Evolutionary conservation across 2,113 vertebrate genomes (phyloP), one percentile per base, ranked within the genome.

Genomic region (Phaethon lepturus): DNA sequence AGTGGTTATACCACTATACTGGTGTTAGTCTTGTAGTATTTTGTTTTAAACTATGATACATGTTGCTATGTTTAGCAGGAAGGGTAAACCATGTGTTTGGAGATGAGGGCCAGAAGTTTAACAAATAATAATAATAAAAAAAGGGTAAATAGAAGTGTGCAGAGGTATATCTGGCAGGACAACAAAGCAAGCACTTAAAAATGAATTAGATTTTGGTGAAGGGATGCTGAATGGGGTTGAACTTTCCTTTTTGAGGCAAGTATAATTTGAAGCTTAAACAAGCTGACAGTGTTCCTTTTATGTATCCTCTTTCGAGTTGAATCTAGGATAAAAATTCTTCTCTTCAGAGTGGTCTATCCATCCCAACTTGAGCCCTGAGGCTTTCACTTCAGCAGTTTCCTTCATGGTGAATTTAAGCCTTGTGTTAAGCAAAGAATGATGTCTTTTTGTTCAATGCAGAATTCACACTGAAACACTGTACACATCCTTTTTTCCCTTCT

Each of bases 361-460:
- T 85, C 63, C 78, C 15, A 74, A 47, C 71, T 69, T 76, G 31
- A 88, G 47, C 74, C 84, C 63, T 28, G 67, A 66, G 77, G 78
- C 89, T 91, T 94, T 93, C 63, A 73, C 74, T 82, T 93, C 67
- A 87, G 91, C 67, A 50, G 4, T 93, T 96, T 90, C 80, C 77
- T 89, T 90, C 67, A 6, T 93, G 59, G 81, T 96, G 96, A 97
- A 97, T 95, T 92, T 96, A 88, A 96, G 94, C 94, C 93, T 95
- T 93, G 95, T 96, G n/a, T 94, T 91, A 82, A 74, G 67, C 47
- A 59, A 96, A 97, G 97, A 97, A 95, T 80, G 89, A 76, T 90
- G 94, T 69, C 89, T 94, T 95, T 89, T 91, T 96, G 82, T 95
- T 94, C 86, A 49, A 2, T 33, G 23, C 58, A 84, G 83, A 93